Conservation (phyloP, 2,888 invertebrate species). For the Rhopalosiphum nymphaeae region DNA sequence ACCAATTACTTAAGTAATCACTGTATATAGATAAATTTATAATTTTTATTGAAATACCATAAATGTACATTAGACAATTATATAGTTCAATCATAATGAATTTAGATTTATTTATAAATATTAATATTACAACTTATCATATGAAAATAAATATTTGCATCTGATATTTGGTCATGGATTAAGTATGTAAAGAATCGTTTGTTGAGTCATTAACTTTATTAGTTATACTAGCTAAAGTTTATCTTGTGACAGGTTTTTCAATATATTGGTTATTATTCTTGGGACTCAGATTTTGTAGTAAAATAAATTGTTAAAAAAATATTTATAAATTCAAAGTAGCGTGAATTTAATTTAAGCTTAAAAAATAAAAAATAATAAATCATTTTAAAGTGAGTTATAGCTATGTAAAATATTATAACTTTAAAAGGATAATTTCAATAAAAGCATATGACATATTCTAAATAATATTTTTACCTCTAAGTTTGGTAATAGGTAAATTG, state of each 20-base stretch:
- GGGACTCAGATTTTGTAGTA: background rate
- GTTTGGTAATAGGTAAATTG: no score
- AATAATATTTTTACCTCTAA: no score
- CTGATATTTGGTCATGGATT: background rate
- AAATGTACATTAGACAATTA: constrained; percentile 4
- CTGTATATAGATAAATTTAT: constrained; percentile 7
- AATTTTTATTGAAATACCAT: background rate
- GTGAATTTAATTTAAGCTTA: background rate
- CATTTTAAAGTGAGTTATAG: no score
- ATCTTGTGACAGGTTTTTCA: background rate
- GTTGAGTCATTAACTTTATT: background rate
- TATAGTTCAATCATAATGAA: no score
- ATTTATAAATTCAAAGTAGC: background rate
- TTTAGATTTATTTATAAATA: constrained; percentile 2
- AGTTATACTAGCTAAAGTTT: background rate
- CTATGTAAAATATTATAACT: no score
- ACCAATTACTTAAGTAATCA: background rate
- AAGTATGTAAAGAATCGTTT: background rate
- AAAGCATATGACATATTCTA: no score
- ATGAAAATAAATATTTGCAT: background rate
- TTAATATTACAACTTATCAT: background rate
- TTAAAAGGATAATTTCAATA: no score
- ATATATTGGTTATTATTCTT: background rate
- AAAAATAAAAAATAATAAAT: no score
- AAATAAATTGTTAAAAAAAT: background rate